These are phyloP conservation scores for Cephus pygmeus DNA, from an alignment of 2,888 invertebrate species.

Conservation along the genomic window DNA sequence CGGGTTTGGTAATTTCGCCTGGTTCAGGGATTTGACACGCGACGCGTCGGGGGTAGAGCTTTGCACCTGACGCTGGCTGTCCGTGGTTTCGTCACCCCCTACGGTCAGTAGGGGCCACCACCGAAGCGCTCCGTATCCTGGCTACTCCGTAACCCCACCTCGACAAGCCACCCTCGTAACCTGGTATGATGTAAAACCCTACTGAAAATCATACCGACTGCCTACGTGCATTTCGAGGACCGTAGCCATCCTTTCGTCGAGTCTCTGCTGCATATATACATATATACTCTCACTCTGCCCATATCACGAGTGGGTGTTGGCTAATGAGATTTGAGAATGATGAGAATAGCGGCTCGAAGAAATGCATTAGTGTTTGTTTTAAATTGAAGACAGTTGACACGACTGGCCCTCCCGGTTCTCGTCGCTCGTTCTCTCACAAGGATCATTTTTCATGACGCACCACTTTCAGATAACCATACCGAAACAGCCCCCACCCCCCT, in stretches of 20 bases:
- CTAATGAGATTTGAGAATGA: not conserved
- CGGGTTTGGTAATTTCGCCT: constrained; percentile 44
- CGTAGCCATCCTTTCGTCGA: not conserved
- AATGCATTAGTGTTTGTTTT: constrained; percentile 45
- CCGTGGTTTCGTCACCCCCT: constrained; percentile 48
- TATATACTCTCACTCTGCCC: not conserved
- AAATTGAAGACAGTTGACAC: constrained; percentile 42
- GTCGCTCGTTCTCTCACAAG: constrained; percentile 50
- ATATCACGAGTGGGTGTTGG: not conserved
- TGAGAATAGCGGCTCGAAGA: constrained; percentile 3
- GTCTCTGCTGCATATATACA: not conserved
- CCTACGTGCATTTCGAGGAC: not conserved
- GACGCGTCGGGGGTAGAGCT: constrained; percentile 44
- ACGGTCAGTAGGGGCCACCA: not conserved
- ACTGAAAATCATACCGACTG: not conserved
- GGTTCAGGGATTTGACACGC: constrained; percentile 47
- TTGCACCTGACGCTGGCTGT: constrained; percentile 55
- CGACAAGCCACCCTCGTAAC: not conserved
- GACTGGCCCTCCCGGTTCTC: constrained; percentile 31
- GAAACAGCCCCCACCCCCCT: constrained; percentile 12
- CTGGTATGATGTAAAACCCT: not conserved
- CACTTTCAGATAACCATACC: constrained; percentile 47
- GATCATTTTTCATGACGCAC: constrained; percentile 57
- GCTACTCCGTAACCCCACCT: not conserved
- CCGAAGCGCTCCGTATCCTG: not conserved